phyloP scores from a whole-genome alignment of 2,113 vertebrate genomes.

The Proterorhinus semilunaris region DNA sequence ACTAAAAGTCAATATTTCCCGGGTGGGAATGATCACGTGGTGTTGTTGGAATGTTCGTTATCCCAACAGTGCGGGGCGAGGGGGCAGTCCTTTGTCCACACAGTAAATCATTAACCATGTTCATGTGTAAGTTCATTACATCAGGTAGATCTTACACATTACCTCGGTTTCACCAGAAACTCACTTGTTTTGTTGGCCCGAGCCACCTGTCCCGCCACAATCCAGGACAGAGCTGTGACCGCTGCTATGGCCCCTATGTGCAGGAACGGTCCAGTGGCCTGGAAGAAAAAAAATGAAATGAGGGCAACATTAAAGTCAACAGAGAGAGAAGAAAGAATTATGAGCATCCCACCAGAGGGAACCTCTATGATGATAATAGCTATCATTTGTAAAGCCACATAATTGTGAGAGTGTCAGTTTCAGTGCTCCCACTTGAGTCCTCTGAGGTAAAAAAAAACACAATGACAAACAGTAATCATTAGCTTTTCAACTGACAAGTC shows the following conservation, averaged over 20 bases:
- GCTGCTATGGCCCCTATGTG: slow-evolving; percentile 89
- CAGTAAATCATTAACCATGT: slow-evolving; percentile 60
- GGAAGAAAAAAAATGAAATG: slow-evolving; percentile 8
- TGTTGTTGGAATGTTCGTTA: slow-evolving; percentile 51
- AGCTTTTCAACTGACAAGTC: neutral
- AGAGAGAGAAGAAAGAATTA: slow-evolving; percentile 29
- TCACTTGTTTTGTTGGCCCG: slow-evolving; percentile 86
- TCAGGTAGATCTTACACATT: slow-evolving; percentile 1
- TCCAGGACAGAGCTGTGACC: slow-evolving; percentile 87
- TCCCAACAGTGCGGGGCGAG: slow-evolving; percentile 43
- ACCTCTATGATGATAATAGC: slow-evolving; percentile 35
- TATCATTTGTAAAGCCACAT: slow-evolving; percentile 35
- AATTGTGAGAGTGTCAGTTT: slow-evolving; percentile 26
- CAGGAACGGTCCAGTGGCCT: slow-evolving; percentile 96
- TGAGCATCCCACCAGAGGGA: slow-evolving; percentile 24
- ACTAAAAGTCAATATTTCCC: slow-evolving; percentile 38
- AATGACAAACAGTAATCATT: slow-evolving; percentile 26
- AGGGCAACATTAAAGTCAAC: slow-evolving; percentile 11
- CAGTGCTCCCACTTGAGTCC: slow-evolving; percentile 15
- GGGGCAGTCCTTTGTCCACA: slow-evolving; percentile 51
- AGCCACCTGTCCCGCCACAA: slow-evolving; percentile 90
- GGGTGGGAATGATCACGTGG: slow-evolving; percentile 51
- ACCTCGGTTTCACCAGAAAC: slow-evolving; percentile 46
- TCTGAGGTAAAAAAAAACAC: slow-evolving; percentile 18
- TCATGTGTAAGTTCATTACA: neutral